phyloP scores from a whole-genome alignment of 2,888 invertebrate species.

The Junonia oenone region DNA sequence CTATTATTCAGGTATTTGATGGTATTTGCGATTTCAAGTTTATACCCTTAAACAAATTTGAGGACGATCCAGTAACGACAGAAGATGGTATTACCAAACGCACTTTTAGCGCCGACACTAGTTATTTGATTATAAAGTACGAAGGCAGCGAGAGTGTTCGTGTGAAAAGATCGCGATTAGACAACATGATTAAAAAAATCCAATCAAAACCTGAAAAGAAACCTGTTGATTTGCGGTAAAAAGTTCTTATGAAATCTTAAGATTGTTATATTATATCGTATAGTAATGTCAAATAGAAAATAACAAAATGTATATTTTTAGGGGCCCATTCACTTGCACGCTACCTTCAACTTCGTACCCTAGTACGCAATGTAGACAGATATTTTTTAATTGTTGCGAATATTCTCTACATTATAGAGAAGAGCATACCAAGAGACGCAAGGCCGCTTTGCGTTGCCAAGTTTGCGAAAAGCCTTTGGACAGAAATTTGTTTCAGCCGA shows the following conservation, averaged over 20 bases:
- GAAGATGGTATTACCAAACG: conserved; percentile 50
- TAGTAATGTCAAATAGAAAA: not conserved
- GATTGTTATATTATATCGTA: not conserved
- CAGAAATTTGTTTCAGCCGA: conserved; percentile 42
- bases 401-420: conserved; percentile 70
- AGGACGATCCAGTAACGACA: conserved; percentile 31
- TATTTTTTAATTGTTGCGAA: conserved; percentile 71
- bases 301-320: conserved; percentile 31
- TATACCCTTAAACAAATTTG: conserved; percentile 40
- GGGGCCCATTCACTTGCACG: conserved; percentile 70
- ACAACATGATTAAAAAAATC: conserved; percentile 42
- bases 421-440: conserved; percentile 69
- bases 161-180: conserved; percentile 42
- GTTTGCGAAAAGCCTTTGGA: conserved; percentile 71
- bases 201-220: conserved; percentile 48
- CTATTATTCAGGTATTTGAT: conserved; percentile 42
- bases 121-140: conserved; percentile 59
- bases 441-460: conserved; percentile 68
- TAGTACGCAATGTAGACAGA: conserved; percentile 61
- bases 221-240: conserved; percentile 58
- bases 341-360: conserved; percentile 57
- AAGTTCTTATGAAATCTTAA: not conserved
- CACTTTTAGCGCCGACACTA: conserved; percentile 50
- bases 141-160: conserved; percentile 43
- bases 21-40: conserved; percentile 54